These are phyloP conservation scores for Cataglyphis albicans DNA, from an alignment of 2,888 invertebrate species.

Conservation along the genomic window DNA sequence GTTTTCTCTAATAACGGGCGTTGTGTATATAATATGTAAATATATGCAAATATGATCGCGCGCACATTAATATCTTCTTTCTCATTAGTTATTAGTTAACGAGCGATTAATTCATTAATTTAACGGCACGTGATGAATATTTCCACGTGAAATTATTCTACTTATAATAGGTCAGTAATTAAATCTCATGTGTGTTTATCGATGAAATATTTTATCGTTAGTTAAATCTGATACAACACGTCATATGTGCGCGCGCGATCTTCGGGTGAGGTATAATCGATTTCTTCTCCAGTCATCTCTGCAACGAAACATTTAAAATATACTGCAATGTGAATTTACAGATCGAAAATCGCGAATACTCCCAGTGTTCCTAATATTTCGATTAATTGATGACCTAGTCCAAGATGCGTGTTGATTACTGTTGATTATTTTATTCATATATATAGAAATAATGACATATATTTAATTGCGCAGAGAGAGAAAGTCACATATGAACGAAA, in stretches of 20 bases:
- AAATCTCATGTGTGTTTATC: background rate
- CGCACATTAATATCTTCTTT: background rate
- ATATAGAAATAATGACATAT: background rate
- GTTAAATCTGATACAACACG: background rate
- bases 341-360: background rate
- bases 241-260: background rate
- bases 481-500: slow-evolving; percentile 18
- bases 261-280: background rate
- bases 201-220: background rate
- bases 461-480: background rate
- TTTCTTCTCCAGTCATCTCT: background rate
- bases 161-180: slow-evolving; percentile 8
- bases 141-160: background rate
- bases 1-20: background rate
- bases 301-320: background rate
- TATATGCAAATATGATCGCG: slow-evolving; percentile 2
- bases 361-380: slow-evolving; percentile 30
- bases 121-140: background rate
- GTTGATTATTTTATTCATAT: background rate
- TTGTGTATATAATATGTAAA: slow-evolving; percentile 36
- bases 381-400: slow-evolving; percentile 10
- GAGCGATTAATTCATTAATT: background rate
- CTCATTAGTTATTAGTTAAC: background rate
- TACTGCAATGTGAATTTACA: slow-evolving; percentile 3
- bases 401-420: background rate